These are phyloP conservation scores for Tenualosa thibaudeaui DNA, from an alignment of 2,797 vertebrate species.

Conservation along the genomic window DNA sequence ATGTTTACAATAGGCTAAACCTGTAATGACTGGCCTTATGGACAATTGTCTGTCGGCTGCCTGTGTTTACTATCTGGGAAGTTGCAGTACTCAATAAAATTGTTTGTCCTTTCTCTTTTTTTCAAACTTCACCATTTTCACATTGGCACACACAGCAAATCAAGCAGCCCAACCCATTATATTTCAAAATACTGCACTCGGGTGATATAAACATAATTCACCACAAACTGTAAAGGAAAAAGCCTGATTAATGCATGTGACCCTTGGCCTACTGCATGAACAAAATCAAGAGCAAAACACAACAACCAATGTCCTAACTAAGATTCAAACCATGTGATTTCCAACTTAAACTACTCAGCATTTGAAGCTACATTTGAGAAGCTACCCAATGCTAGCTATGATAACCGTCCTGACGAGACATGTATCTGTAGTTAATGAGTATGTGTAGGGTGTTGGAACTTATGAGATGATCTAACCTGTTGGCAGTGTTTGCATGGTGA, in stretches of 20 bases:
- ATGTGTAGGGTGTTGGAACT: background rate
- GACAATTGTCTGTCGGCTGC: background rate
- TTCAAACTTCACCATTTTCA: background rate
- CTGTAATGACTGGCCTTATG: background rate
- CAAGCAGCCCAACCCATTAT: background rate
- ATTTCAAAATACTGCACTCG: background rate
- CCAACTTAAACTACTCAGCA: background rate
- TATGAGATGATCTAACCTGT: background rate
- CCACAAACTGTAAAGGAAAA: background rate
- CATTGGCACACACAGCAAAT: background rate
- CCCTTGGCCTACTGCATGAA: background rate
- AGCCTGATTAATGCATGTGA: background rate
- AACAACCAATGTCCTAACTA: background rate
- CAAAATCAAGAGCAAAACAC: background rate
- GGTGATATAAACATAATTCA: background rate
- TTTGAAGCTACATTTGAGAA: background rate
- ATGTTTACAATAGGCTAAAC: background rate
- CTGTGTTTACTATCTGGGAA: background rate
- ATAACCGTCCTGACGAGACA: background rate
- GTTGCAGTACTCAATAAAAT: too few relatives aligned
- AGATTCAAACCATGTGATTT: background rate
- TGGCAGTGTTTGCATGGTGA: background rate
- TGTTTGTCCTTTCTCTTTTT: background rate
- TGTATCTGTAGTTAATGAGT: background rate
- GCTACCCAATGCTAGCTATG: background rate